Evolutionary conservation across 2,797 vertebrate genomes (phyloP).

Genomic region (Poeciliopsis paucimaculata): DNA sequence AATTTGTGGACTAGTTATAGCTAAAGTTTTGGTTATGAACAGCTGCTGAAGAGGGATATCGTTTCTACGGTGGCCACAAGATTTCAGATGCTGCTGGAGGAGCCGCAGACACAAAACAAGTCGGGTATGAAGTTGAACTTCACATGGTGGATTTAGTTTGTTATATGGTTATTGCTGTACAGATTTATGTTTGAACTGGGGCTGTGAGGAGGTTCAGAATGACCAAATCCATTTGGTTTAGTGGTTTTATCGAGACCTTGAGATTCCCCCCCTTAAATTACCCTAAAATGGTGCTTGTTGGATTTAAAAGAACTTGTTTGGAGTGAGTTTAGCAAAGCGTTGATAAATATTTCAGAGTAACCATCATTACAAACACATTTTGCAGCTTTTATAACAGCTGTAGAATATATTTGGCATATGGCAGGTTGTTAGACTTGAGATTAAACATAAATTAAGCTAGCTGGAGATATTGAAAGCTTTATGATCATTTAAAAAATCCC

Average conservation of each 20-base stretch:
- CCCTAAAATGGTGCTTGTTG: background rate
- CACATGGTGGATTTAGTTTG: background rate
- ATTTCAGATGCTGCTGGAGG: constrained; percentile 92
- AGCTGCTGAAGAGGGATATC: constrained; percentile 93
- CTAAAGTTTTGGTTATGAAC: background rate
- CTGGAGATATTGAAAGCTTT: background rate
- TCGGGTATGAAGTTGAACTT: constrained; percentile 26
- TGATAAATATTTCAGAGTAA: background rate
- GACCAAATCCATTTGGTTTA: background rate
- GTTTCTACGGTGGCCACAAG: constrained; percentile 89
- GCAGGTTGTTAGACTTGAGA: background rate
- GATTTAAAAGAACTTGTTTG: background rate
- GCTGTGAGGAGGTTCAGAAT: constrained; percentile 11
- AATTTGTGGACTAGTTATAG: background rate
- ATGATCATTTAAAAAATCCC: no score
- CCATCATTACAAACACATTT: background rate
- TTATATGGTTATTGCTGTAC: background rate
- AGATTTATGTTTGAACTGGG: constrained; percentile 6
- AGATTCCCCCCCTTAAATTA: background rate
- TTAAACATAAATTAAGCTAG: background rate
- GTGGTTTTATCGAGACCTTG: background rate
- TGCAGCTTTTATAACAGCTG: background rate
- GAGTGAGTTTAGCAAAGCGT: background rate
- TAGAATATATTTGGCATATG: background rate
- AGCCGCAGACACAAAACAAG: constrained; percentile 80